phyloP scores from a whole-genome alignment of 2,113 vertebrate genomes.

The Chionodraco myersi region DNA sequence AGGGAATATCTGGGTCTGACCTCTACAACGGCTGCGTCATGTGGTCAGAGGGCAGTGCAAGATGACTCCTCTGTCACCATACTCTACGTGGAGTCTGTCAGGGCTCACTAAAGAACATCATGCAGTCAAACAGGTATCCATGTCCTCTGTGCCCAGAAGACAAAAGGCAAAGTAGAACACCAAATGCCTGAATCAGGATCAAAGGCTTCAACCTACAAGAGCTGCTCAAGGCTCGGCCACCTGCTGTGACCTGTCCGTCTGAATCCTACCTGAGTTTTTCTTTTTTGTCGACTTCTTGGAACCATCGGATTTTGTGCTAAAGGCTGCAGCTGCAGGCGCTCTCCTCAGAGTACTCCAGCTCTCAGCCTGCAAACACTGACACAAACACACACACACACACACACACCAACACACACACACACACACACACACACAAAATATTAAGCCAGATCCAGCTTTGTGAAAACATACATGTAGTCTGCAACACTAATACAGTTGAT shows the following conservation, averaged over 20 bases:
- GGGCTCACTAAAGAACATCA: no score
- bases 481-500: no score
- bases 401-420: no score
- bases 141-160: no score
- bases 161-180: no score
- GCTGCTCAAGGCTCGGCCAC: not conserved
- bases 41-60: not conserved
- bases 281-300: constrained; percentile 69
- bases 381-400: constrained; percentile 7
- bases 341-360: constrained; percentile 54
- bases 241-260: not conserved
- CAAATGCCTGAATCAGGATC: no score
- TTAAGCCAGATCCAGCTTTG: no score
- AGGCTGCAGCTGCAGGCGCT: constrained; percentile 53
- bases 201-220: no score
- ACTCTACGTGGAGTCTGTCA: no score
- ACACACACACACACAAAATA: no score
- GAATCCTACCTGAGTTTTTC: constrained; percentile 61
- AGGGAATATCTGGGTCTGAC: not conserved
- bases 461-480: no score
- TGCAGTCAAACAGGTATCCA: no score
- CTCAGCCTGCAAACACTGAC: constrained; percentile 70
- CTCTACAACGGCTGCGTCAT: not conserved
- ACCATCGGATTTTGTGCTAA: constrained; percentile 75
- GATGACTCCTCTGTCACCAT: not conserved